Evolutionary conservation across 2,888 invertebrate genomes (phyloP).

Genomic region (Lasioglossum leucozonium): DNA sequence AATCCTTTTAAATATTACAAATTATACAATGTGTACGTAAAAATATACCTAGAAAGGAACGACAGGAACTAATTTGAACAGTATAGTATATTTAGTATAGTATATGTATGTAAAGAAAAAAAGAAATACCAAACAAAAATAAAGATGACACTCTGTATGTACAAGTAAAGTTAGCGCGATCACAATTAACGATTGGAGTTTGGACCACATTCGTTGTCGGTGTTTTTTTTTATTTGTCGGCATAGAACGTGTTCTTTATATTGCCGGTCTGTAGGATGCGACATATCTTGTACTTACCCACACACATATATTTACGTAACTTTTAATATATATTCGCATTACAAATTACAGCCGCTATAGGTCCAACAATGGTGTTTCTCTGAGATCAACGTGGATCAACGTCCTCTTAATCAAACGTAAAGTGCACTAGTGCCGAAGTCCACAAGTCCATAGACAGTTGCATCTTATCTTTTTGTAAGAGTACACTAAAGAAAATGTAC

Average conservation of each 20-base stretch:
- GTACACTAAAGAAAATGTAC: constrained; percentile 52
- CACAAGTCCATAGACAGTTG: neutral
- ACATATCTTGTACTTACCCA: neutral
- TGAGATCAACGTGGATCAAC: neutral
- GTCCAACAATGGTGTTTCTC: neutral
- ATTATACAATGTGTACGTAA: neutral
- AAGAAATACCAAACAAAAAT: neutral
- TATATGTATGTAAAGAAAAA: neutral
- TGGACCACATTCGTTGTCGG: neutral
- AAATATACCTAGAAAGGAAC: neutral
- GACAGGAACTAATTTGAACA: neutral
- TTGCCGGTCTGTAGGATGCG: neutral
- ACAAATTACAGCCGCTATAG: neutral
- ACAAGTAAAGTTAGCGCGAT: too few relatives aligned
- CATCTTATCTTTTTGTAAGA: neutral
- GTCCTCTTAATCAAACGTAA: neutral
- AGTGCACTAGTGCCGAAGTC: too few relatives aligned
- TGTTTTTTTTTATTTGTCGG: neutral
- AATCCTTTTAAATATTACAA: too few relatives aligned
- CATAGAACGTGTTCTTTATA: neutral
- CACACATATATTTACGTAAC: neutral
- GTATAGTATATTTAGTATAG: too few relatives aligned
- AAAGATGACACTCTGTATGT: too few relatives aligned
- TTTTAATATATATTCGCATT: neutral
- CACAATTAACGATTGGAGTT: neutral